These are phyloP conservation scores for Bellardia pandia DNA, from an alignment of 2,888 invertebrate genomes.

Conservation along the genomic window DNA sequence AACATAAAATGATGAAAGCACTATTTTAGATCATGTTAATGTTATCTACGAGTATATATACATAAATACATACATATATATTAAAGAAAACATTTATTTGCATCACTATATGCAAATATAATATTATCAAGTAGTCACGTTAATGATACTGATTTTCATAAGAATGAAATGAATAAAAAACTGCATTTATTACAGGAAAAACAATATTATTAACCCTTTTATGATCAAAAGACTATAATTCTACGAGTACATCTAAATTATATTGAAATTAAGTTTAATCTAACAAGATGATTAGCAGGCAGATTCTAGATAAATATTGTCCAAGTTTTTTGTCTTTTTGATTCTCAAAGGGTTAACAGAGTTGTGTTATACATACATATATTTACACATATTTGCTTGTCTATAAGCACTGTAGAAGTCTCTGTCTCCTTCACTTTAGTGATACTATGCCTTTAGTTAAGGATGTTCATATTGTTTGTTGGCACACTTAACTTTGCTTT, in stretches of 20 bases:
- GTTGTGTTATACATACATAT: too few relatives aligned
- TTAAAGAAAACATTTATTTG: too few relatives aligned
- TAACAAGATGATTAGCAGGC: too few relatives aligned
- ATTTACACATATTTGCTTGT: too few relatives aligned
- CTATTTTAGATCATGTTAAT: too few relatives aligned
- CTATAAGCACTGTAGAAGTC: too few relatives aligned
- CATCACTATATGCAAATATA: neutral
- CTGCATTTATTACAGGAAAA: neutral
- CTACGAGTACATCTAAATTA: too few relatives aligned
- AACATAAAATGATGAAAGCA: too few relatives aligned
- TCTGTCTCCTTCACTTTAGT: neutral
- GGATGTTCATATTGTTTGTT: constrained; percentile 43
- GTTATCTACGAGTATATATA: too few relatives aligned
- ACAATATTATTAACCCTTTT: neutral
- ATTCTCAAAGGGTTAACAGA: too few relatives aligned
- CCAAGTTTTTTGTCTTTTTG: neutral
- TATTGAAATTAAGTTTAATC: neutral
- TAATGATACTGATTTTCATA: neutral
- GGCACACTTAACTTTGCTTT: constrained; percentile 22
- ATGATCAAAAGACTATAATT: neutral
- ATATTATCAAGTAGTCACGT: neutral
- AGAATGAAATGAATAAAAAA: neutral
- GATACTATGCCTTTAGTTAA: constrained; percentile 17
- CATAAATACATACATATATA: too few relatives aligned
- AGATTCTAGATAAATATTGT: neutral